Evolutionary conservation across 2,797 vertebrate genomes (phyloP).

Genomic region (Salmo trutta): DNA sequence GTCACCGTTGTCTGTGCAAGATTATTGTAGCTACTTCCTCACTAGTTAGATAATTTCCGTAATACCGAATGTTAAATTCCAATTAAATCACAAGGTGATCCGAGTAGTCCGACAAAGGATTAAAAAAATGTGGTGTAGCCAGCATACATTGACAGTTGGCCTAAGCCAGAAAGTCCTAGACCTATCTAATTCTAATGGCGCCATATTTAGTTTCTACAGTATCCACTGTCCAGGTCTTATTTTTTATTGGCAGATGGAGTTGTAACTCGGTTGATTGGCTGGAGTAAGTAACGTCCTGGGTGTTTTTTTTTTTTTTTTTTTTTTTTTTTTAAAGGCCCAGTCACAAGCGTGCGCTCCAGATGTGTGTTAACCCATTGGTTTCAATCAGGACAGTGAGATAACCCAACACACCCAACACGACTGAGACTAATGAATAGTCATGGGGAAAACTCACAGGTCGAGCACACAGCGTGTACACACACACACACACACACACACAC

Average conservation of each 20-base stretch:
- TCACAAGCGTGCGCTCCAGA: slow-evolving; percentile 29
- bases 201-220: slow-evolving; percentile 12
- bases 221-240: background rate
- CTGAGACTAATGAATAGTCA: slow-evolving; percentile 11
- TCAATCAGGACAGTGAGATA: slow-evolving; percentile 16
- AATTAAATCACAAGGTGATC: background rate
- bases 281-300: slow-evolving; percentile 30
- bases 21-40: slow-evolving; percentile 1
- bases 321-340: no score
- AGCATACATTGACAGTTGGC: background rate
- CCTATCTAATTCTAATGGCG: background rate
- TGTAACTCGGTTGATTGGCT: slow-evolving; percentile 20
- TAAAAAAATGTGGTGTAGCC: background rate
- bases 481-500: no score
- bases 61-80: background rate
- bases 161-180: background rate
- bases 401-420: background rate
- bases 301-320: no score
- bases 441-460: slow-evolving; percentile 10
- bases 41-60: background rate
- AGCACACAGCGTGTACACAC: background rate
- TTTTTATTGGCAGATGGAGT: background rate
- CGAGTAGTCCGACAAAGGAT: background rate
- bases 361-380: slow-evolving; percentile 10
- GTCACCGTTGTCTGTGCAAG: background rate